Base-by-base conservation (phyloP, 1,140 invertebrate genomes). In the Micrasema longulum region DNA sequence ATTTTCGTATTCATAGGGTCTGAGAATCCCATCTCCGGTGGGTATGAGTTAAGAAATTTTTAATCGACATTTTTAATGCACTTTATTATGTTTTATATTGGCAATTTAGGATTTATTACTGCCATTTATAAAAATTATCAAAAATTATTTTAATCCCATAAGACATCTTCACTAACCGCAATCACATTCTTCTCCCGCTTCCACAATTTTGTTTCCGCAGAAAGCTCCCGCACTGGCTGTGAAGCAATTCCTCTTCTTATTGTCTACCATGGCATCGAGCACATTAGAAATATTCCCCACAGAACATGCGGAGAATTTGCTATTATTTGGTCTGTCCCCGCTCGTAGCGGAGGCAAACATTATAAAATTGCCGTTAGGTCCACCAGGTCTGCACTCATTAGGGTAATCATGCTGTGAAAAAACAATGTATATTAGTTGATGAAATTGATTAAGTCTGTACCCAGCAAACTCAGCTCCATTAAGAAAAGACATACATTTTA, bases 161-260 rank as follows among this genome's bases (percentile, higher is more conserved):
- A 2, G 1, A 9, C 14, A n/a, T n/a, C n/a, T n/a, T n/a, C n/a
- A n/a, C 66, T 75, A 66, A 85, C 82, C 98, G 81, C 98, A 99
- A 83, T 99, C 98, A 80, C 98, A 99, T 84, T 99, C 94, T 83
- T 99, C 98, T 11, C 95, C 96, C 31, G 91, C 92, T 83, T 99
- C 98, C 0, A 98, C 96, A 78, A 99, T 98, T 85, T 98, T 97
- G 82, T 99, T 99, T 12, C 98, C 98, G 85, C 98, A 99, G 88
- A 99, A 99, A 22, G 97, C 95, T 69, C 95, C 96, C 69, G 91
- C 92, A 63, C 93, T 95, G 23, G 91, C 94, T 86, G 87, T 83
- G 81, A 99, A 98, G 80, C 98, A 99, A 84, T 99, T 98, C n/a
- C 91, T 86, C 80, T 99, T 99, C 74, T 95, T 91, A 45, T 93